These are phyloP conservation scores for Tortrix viridana DNA, from an alignment of 2,888 invertebrate species.

Conservation along the genomic window DNA sequence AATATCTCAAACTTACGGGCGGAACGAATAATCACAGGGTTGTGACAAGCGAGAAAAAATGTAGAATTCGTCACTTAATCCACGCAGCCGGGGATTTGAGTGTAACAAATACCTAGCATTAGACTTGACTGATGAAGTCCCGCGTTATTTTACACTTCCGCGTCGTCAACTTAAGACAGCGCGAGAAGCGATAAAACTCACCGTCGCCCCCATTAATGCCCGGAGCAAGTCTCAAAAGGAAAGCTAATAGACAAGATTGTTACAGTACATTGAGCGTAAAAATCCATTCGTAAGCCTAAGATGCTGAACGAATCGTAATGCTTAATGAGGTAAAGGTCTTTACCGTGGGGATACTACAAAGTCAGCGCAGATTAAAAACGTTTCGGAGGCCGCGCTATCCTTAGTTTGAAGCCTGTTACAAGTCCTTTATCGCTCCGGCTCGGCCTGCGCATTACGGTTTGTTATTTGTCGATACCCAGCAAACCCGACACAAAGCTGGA, in stretches of 20 bases:
- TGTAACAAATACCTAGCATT: constrained; percentile 74
- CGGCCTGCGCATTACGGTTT: constrained; percentile 29
- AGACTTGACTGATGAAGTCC: constrained; percentile 62
- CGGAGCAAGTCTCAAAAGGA: constrained; percentile 29
- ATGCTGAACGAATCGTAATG: constrained; percentile 52
- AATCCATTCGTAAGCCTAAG: constrained; percentile 50
- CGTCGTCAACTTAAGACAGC: constrained; percentile 26
- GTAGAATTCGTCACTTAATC: constrained; percentile 81
- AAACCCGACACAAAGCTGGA: constrained; percentile 70
- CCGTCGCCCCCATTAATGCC: constrained; percentile 4
- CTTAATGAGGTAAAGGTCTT: constrained; percentile 63
- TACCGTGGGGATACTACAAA: constrained; percentile 46
- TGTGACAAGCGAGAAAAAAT: constrained; percentile 73
- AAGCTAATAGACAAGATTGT: constrained; percentile 55
- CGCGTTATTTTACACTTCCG: constrained; percentile 39
- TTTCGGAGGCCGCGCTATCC: constrained; percentile 19
- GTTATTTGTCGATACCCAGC: constrained; percentile 48
- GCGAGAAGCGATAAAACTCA: constrained; percentile 9
- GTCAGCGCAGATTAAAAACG: constrained; percentile 48
- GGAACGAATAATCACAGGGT: constrained; percentile 75
- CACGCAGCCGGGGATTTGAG: constrained; percentile 57
- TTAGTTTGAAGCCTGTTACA: constrained; percentile 11
- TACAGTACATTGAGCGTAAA: constrained; percentile 62
- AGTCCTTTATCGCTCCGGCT: constrained; percentile 27
- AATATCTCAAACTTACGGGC: constrained; percentile 80